A percentile compares a stretch with the other conserved stretches of the same genome.
Evolutionary conservation across 2,888 invertebrate genomes (phyloP).

Genomic region (Cataglyphis livida): DNA sequence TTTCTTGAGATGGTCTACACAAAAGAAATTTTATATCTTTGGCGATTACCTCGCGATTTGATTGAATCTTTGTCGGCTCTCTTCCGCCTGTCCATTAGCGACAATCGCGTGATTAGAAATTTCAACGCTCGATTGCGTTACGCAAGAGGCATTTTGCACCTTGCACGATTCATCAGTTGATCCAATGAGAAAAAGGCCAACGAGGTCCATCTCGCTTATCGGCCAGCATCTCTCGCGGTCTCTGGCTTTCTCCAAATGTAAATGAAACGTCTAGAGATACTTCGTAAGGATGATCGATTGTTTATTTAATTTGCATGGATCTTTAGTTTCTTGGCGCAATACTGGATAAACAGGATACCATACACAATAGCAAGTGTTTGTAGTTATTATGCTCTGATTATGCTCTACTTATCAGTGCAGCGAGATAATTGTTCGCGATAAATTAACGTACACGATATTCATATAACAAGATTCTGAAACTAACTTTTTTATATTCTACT

Average conservation of each 20-base stretch:
- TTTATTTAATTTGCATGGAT: conserved; percentile 45
- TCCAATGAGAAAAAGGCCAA: conserved; percentile 60
- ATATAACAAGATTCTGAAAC: conserved; percentile 2
- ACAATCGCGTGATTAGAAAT: conserved; percentile 37
- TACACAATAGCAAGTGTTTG: not conserved
- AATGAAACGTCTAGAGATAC: conserved; percentile 66
- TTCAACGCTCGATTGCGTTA: conserved; percentile 52
- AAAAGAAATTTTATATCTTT: conserved; percentile 1
- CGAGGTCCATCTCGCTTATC: conserved; percentile 40
- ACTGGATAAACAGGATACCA: not conserved
- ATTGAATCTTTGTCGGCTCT: conserved; percentile 29
- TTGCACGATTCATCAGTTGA: conserved; percentile 47
- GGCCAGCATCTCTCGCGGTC: conserved; percentile 51
- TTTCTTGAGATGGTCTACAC: not conserved
- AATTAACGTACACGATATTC: not conserved
- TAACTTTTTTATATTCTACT: conserved; percentile 1
- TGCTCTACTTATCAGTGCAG: conserved; percentile 26
- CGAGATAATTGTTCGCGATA: conserved; percentile 3
- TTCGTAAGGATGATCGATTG: conserved; percentile 40
- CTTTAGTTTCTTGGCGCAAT: not conserved
- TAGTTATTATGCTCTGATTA: conserved; percentile 30
- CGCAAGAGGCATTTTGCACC: conserved; percentile 58
- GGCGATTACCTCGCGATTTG: conserved; percentile 31
- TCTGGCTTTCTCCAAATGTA: conserved; percentile 75
- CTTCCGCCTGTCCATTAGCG: conserved; percentile 41